Evolutionary conservation across 2,113 vertebrate genomes (phyloP).

Genomic region (Orthonyx spaldingii): DNA sequence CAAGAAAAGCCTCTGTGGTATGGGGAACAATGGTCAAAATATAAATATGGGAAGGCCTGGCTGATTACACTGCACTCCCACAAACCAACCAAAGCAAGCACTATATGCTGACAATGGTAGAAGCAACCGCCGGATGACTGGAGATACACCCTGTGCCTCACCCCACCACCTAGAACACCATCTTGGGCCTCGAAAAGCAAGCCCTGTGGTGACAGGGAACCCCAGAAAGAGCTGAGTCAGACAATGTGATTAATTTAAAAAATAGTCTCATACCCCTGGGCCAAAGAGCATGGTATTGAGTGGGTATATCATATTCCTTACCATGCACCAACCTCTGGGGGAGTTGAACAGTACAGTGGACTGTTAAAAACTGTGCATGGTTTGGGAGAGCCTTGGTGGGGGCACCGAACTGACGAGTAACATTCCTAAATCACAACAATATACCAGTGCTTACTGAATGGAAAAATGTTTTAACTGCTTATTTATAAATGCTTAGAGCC

Average conservation of each 20-base stretch:
- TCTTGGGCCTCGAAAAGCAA: neutral
- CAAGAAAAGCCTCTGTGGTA: neutral
- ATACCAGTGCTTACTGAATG: neutral
- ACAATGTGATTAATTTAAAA: neutral
- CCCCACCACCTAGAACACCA: neutral
- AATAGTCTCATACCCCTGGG: neutral
- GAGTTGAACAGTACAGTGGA: neutral
- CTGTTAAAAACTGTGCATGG: fast-evolving
- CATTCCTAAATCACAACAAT: neutral
- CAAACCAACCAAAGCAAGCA: neutral
- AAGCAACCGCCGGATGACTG: neutral
- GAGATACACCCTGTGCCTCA: neutral
- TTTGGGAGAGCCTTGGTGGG: fast-evolving
- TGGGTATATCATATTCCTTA: neutral
- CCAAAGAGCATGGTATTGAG: neutral
- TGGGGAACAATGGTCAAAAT: neutral
- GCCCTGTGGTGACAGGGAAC: neutral
- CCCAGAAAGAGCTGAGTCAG: neutral
- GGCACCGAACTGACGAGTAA: neutral
- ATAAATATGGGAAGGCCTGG: neutral
- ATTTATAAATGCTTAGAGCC: neutral
- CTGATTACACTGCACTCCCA: neutral
- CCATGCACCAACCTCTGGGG: neutral
- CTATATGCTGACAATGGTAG: neutral
- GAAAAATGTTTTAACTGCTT: neutral